Evolutionary conservation across 2,888 invertebrate species (phyloP).

Genomic region (Drosophila neonasuta): DNA sequence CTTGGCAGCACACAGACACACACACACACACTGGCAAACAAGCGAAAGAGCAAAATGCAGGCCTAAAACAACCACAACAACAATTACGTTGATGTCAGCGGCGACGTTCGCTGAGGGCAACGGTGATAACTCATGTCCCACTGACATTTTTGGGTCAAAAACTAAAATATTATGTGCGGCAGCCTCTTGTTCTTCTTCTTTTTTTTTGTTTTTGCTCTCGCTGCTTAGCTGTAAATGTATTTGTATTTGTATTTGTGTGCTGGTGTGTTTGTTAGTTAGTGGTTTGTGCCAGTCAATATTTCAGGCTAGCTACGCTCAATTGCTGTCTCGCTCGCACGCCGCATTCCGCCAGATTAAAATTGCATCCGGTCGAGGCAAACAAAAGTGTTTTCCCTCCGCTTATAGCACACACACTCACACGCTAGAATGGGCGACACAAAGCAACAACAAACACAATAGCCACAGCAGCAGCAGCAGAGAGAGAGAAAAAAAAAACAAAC

Average conservation of each 20-base stretch:
- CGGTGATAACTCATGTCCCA: conserved; percentile 77
- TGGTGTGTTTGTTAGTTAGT: conserved; percentile 45
- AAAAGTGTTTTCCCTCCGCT: conserved; percentile 69
- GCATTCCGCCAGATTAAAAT: conserved; percentile 74
- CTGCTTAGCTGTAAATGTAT: conserved; percentile 38
- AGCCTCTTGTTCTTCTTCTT: conserved; percentile 14
- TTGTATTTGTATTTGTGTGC: conserved; percentile 63
- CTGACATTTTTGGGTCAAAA: conserved; percentile 79
- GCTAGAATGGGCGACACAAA: conserved; percentile 35
- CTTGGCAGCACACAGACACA: conserved; percentile 30
- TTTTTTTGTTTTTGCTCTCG: conserved; percentile 14
- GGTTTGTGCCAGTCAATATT: conserved; percentile 73
- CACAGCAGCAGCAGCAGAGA: conserved; percentile 3
- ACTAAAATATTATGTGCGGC: conserved; percentile 73
- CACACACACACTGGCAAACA: conserved; percentile 55
- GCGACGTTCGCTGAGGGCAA: conserved; percentile 52
- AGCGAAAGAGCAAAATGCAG: conserved; percentile 72
- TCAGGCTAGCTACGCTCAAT: conserved; percentile 41
- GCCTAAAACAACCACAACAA: conserved; percentile 70
- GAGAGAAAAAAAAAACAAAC: conserved; percentile 31
- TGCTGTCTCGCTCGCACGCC: conserved; percentile 8
- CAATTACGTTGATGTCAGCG: conserved; percentile 53
- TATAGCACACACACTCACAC: conserved; percentile 42
- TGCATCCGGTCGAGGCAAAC: conserved; percentile 73
- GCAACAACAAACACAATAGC: conserved; percentile 33